Evolutionary conservation across 1,140 invertebrate species (phyloP), one percentile per base, ranked within the genome.

Genomic region (Papilio aristodemus): DNA sequence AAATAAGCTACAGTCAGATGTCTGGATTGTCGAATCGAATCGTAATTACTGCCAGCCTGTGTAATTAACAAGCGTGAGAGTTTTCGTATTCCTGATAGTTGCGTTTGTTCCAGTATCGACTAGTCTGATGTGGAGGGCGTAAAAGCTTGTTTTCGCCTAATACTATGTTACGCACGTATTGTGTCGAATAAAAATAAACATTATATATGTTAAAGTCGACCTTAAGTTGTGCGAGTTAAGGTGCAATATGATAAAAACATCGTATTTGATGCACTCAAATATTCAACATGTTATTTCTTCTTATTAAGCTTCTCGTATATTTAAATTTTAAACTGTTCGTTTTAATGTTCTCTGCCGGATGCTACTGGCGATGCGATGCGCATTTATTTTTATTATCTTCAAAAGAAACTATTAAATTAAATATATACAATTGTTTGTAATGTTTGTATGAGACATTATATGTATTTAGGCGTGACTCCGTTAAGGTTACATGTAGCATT

Each of bases 281-380:
- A 54, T 54, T 54, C 22, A 54, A 54, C 46, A 54, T 54, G 46
- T 54, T 25, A 54, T 54, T 54, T 54, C 19, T 54, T 54, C 19
- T 54, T 54, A 54, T 54, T 25, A 54, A 54, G 10, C 19, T 4
- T 32, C 17, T 54, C 22, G 46, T 54, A 54, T 54, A 54, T 54
- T 54, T 54, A 54, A 54, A 54, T 54, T 54, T 54, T 9, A 25
- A 54, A 22, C 46, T 54, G 46, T 11, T 2, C 46, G 19, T 54
- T 54, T 54, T 54, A 22, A 54, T 54, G 46, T 9, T 19, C 46
- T 4, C 27, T 54, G 46, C 46, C 46, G 46, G 46, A 54, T 54
- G 46, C 46, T 54, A 54, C 46, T 25, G 46, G 46, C 46, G 46
- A 54, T 54, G 46, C 22, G 46, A 54, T 25, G 46, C 17, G 19